Evolutionary conservation across 1,140 invertebrate genomes (phyloP).

Genomic region (Patella vulgata): DNA sequence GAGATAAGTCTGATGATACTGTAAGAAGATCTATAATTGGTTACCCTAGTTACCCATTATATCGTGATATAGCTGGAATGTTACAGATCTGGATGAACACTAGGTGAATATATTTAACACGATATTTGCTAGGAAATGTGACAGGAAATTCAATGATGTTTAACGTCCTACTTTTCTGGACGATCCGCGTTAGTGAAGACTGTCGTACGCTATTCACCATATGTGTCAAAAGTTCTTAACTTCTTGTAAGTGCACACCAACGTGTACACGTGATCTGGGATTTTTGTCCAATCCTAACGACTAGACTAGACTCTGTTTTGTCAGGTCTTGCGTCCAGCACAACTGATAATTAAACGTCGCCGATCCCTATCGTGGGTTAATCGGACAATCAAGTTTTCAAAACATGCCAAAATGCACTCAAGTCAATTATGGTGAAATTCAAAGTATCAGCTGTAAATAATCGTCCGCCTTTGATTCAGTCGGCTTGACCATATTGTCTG

Average conservation of each 20-base stretch:
- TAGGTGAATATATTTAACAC: slow-evolving; percentile 21
- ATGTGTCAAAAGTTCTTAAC: background rate
- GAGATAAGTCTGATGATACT: slow-evolving; percentile 13
- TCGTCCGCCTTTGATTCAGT: no score
- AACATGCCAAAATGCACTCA: no score
- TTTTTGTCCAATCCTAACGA: no score
- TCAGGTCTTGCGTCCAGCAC: no score
- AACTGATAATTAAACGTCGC: no score
- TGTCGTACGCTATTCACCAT: background rate
- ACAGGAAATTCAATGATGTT: background rate
- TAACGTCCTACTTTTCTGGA: background rate
- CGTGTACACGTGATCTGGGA: no score
- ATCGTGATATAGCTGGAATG: slow-evolving; percentile 47
- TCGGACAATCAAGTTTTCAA: no score
- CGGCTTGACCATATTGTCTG: no score
- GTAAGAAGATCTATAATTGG: slow-evolving; percentile 45
- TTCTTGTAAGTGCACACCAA: background rate
- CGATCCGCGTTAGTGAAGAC: background rate
- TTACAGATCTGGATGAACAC: slow-evolving; percentile 42
- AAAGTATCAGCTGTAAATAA: no score
- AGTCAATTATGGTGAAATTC: no score
- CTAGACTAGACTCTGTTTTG: no score
- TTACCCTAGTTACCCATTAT: slow-evolving; percentile 50
- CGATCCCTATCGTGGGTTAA: no score
- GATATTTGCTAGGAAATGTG: background rate